A percentile compares a stretch with the other conserved stretches of the same genome.
Evolutionary conservation across 2,888 invertebrate species (phyloP).

Genomic region (Itoplectis maculator): DNA sequence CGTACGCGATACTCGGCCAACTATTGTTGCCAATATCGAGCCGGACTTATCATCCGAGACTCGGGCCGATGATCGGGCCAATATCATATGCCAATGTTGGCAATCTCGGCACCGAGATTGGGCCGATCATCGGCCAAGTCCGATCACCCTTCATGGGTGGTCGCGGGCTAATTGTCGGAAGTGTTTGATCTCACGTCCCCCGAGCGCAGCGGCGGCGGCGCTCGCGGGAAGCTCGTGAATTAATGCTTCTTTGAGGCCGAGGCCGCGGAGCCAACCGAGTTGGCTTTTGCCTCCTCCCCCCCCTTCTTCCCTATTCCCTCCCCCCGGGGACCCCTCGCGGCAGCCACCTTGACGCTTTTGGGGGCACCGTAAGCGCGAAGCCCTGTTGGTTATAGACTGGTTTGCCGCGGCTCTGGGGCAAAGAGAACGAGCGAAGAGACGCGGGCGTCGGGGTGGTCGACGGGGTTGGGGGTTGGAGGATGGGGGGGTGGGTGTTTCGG

Average conservation of each 20-base stretch:
- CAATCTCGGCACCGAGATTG: too few relatives aligned
- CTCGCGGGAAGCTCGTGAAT: constrained; percentile 76
- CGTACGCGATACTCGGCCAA: too few relatives aligned
- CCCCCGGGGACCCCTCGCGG: constrained; percentile 50
- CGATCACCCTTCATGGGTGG: too few relatives aligned
- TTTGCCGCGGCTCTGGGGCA: constrained; percentile 63
- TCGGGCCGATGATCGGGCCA: too few relatives aligned
- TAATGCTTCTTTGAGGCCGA: constrained; percentile 79
- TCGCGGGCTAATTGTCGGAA: constrained; percentile 78
- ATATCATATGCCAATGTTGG: too few relatives aligned
- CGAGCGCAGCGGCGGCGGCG: constrained; percentile 47
- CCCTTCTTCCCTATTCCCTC: constrained; percentile 45
- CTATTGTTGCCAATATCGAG: too few relatives aligned
- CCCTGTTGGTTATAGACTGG: constrained; percentile 76
- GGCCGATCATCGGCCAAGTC: too few relatives aligned
- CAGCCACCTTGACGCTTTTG: constrained; percentile 63
- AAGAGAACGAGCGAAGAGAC: constrained; percentile 46
- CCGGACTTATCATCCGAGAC: too few relatives aligned
- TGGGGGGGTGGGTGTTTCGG: constrained; percentile 30
- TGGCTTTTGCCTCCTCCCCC: constrained; percentile 42
- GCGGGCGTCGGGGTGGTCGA: neutral
- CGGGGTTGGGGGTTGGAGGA: neutral
- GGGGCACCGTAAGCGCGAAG: constrained; percentile 67
- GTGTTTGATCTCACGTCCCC: constrained; percentile 81
- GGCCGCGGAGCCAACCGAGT: constrained; percentile 45